phyloP scores from a whole-genome alignment of 2,113 vertebrate species.

The Ondatra zibethicus region DNA sequence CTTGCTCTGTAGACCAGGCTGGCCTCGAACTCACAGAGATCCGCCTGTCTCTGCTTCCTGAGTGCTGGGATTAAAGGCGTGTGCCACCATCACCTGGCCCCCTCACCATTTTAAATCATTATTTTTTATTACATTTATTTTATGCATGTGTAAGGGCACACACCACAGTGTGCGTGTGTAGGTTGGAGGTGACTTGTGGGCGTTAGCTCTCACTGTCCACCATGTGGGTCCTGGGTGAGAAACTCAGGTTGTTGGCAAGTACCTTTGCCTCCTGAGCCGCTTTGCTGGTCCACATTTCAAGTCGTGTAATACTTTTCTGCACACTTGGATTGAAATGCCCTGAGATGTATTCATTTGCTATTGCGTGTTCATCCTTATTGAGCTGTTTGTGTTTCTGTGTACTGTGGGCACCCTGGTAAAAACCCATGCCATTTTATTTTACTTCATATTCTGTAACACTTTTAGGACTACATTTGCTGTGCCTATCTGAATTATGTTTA shows the following conservation, averaged over 20 bases:
- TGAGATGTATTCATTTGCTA: neutral
- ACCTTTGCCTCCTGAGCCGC: too few relatives aligned
- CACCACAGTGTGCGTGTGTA: too few relatives aligned
- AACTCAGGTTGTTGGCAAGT: too few relatives aligned
- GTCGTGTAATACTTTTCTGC: neutral
- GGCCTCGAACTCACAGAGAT: too few relatives aligned
- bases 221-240: too few relatives aligned
- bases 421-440: neutral
- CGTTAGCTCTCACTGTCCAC: neutral
- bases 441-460: neutral
- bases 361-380: neutral
- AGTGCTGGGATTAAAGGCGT: too few relatives aligned
- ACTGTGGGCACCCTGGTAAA: neutral
- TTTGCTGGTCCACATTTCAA: neutral
- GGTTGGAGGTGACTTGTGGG: neutral
- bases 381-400: neutral
- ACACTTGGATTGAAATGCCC: neutral
- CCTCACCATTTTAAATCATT: neutral
- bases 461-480: neutral
- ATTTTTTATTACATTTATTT: neutral
- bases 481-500: neutral
- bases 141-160: neutral
- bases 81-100: too few relatives aligned
- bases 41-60: too few relatives aligned
- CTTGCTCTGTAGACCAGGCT: too few relatives aligned